These are phyloP conservation scores for Meiosimyza platycephala DNA, from an alignment of 2,888 invertebrate species.

Conservation along the genomic window DNA sequence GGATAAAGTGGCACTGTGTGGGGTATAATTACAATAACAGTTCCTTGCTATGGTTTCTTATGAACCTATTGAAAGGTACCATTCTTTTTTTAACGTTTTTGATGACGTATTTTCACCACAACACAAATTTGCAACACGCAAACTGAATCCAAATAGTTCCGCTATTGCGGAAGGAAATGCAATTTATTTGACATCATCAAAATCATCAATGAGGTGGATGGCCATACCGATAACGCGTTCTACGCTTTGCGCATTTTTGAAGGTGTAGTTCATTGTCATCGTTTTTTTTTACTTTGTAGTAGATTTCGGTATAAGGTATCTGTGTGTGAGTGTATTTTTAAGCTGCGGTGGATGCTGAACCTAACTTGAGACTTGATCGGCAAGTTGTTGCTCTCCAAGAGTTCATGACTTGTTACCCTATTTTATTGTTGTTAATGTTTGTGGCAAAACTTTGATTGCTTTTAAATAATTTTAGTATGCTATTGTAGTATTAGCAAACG, in stretches of 20 bases:
- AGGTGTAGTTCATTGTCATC: slow-evolving; percentile 40
- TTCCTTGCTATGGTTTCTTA: too few species aligned
- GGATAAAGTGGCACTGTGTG: too few species aligned
- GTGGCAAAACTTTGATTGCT: neutral
- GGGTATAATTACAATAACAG: too few species aligned
- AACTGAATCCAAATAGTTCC: slow-evolving; percentile 19
- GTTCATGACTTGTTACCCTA: slow-evolving; percentile 27
- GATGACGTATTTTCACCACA: too few species aligned
- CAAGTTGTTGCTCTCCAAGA: neutral
- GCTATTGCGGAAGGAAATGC: slow-evolving; percentile 38
- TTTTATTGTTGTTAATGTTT: neutral
- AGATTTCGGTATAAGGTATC: too few species aligned
- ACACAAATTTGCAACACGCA: neutral
- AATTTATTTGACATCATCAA: neutral
- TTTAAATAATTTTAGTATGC: neutral
- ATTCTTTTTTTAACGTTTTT: too few species aligned
- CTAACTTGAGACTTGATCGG: neutral
- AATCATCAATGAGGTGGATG: slow-evolving; percentile 2
- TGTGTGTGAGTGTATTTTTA: neutral
- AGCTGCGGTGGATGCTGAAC: neutral
- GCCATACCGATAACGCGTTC: too few species aligned
- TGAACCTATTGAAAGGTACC: too few species aligned
- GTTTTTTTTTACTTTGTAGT: neutral
- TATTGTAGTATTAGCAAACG: neutral
- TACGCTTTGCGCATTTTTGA: slow-evolving; percentile 20